phyloP scores from a whole-genome alignment of 2,113 vertebrate genomes.

The Vicugna pacos region DNA sequence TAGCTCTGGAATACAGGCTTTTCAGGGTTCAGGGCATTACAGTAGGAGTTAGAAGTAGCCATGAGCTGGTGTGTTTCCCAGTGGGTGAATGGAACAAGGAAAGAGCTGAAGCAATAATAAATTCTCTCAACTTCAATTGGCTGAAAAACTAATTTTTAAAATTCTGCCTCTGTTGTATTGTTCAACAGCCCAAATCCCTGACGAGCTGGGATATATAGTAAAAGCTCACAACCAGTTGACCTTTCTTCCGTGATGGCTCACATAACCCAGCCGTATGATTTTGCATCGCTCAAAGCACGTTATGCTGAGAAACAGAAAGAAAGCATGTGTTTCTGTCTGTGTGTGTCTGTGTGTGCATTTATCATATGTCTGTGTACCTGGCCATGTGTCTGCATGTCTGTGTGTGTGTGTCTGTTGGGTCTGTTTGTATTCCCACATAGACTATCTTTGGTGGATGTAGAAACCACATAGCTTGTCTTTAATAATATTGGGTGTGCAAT shows the following conservation, averaged over 20 bases:
- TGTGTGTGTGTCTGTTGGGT: background rate
- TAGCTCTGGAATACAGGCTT: background rate
- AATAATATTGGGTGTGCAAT: slow-evolving; percentile 70
- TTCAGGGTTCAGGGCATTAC: background rate
- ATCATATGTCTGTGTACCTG: background rate
- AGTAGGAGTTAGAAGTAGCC: background rate
- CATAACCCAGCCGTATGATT: background rate
- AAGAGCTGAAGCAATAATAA: background rate
- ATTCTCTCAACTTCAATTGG: background rate
- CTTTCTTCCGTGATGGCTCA: background rate
- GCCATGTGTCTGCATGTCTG: background rate
- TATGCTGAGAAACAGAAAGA: slow-evolving; percentile 47
- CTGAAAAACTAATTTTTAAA: background rate
- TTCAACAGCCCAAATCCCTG: background rate
- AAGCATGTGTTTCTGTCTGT: background rate
- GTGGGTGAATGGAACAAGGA: background rate
- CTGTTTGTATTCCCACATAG: background rate
- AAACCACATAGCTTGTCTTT: slow-evolving; percentile 64
- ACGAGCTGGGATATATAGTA: background rate
- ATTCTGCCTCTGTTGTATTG: background rate
- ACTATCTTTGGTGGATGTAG: slow-evolving; percentile 58
- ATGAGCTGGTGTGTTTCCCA: background rate
- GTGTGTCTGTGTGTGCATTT: background rate
- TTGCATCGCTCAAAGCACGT: background rate
- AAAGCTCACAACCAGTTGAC: slow-evolving; percentile 1